Evolutionary conservation across 2,113 vertebrate genomes (phyloP), one percentile per base, ranked within the genome.

Genomic region (Indri indri): DNA sequence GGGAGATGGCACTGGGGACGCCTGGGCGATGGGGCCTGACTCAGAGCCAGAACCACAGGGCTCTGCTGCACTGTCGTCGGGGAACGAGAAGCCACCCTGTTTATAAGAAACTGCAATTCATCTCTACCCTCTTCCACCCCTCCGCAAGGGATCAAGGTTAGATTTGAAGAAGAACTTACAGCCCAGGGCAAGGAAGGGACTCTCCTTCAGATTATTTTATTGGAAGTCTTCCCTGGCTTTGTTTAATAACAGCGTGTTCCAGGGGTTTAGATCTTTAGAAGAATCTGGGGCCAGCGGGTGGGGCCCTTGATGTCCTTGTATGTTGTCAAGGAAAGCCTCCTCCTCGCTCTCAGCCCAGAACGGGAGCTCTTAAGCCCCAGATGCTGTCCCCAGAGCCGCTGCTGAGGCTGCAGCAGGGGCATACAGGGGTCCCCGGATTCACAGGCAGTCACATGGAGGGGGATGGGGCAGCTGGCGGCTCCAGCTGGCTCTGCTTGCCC

Each of bases 81-180:
- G 88, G 98, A 98, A 97, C 98, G 85, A 98, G 97, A 98, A 98
- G 97, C 95, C 97, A 97, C 95, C 94, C 81, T 95, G 96, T 98
- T 98, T 98, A 98, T 98, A 98, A 98, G 98, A 98, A 98, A 98
- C 97, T 97, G 91, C 97, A 84, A 97, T 97, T 97, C 34, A 93
- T 93, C 93, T 97, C 98, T 93, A 94, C 88, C 76, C 96, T 90
- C 82, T 96, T 93, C 6, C 73, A 37, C 91, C 65, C 86, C 76
- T 96, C 94, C 63, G 45, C 76, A 73, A 77, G 84, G 92, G 71
- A 84, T 84, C 70, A 76, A 88, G 82, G 77, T 90, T 94, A 86
- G 86, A 83, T 73, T 93, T n/a, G 18, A 87, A 83, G 96, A 93
- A 90, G 93, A 83, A 92, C 30, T 93, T 59, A 81, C n/a, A 80